Conservation (phyloP, 2,888 invertebrate species). For the Monoplex corrugatus region DNA sequence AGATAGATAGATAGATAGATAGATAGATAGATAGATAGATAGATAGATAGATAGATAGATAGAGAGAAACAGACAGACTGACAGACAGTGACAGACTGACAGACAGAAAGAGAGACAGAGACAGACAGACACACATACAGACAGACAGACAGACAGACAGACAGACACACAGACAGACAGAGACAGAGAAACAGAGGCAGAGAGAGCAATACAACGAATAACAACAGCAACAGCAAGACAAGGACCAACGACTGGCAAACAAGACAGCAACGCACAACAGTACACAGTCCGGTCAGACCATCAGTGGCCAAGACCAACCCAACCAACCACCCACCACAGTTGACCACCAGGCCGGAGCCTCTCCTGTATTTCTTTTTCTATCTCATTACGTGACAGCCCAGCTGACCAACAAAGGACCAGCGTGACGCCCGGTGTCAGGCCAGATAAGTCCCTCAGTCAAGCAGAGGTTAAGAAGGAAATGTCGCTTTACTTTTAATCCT, state of each 20-base stretch:
- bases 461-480: constrained; percentile 7
- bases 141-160: background rate
- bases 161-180: constrained; percentile 8
- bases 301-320: too few species aligned
- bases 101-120: too few species aligned
- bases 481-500: background rate
- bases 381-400: too few species aligned
- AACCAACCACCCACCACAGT: too few species aligned
- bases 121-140: background rate
- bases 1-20: constrained; percentile 41
- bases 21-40: constrained; percentile 37
- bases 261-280: too few species aligned
- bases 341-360: too few species aligned
- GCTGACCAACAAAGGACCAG: background rate
- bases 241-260: too few species aligned
- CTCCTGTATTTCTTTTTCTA: too few species aligned
- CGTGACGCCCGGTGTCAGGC: constrained; percentile 37
- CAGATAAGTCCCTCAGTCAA: background rate
- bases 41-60: constrained; percentile 1
- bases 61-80: too few species aligned
- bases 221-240: too few species aligned
- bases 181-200: background rate
- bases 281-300: background rate
- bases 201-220: background rate
- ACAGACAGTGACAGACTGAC: too few species aligned